phyloP scores from a whole-genome alignment of 2,888 invertebrate genomes.

The Apamea epomidion region DNA sequence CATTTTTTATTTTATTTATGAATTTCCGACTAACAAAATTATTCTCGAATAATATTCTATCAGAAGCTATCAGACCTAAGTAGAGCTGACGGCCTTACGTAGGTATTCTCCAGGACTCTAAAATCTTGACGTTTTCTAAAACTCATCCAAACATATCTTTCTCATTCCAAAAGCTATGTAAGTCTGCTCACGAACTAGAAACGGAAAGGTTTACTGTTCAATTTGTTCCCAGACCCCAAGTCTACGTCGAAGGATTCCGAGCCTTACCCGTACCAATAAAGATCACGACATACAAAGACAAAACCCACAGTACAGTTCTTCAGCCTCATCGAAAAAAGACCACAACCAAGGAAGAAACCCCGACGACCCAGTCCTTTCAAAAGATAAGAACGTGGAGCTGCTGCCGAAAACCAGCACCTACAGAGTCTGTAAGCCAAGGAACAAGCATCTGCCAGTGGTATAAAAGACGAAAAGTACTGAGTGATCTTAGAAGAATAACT shows the following conservation, averaged over 20 bases:
- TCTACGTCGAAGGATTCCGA: conserved; percentile 68
- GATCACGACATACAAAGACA: conserved; percentile 64
- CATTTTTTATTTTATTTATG: not conserved
- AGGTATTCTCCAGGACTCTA: not conserved
- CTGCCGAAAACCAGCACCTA: conserved; percentile 14
- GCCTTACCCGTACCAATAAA: conserved; percentile 68
- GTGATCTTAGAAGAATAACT: conserved; percentile 12
- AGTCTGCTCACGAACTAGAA: not conserved
- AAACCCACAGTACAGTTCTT: conserved; percentile 21
- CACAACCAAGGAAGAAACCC: not conserved
- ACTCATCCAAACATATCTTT: not conserved
- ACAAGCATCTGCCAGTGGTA: conserved; percentile 47
- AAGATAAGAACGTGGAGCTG: conserved; percentile 3
- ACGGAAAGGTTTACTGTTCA: conserved; percentile 16
- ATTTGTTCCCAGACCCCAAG: conserved; percentile 69
- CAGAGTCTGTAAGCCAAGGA: conserved; percentile 10
- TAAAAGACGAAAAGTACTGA: conserved; percentile 23
- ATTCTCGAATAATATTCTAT: not conserved
- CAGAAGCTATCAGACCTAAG: not conserved
- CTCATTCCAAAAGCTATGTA: not conserved
- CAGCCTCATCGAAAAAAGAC: not conserved
- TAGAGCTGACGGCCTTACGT: not conserved
- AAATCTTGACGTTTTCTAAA: not conserved
- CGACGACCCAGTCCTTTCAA: not conserved
- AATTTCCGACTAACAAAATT: not conserved